Evolutionary conservation across 2,113 vertebrate genomes (phyloP).

Genomic region (Arvicanthis niloticus): DNA sequence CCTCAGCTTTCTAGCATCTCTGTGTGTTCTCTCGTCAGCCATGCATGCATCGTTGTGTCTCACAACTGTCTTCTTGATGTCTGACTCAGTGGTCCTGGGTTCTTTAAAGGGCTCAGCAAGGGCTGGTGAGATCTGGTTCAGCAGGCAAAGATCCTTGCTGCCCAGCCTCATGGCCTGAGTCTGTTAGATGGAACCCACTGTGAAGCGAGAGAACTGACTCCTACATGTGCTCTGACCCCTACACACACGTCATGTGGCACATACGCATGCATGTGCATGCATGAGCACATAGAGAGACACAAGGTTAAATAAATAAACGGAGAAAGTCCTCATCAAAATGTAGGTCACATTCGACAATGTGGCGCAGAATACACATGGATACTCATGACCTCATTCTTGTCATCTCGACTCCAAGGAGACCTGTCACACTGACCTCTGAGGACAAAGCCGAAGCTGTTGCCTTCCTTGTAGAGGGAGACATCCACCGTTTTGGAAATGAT

Average conservation of each 20-base stretch:
- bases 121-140: neutral
- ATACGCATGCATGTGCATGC: neutral
- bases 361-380: neutral
- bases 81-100: neutral
- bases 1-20: neutral
- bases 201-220: neutral
- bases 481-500: constrained; percentile 96
- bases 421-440: constrained; percentile 92
- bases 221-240: neutral
- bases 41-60: neutral
- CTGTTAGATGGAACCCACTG: neutral
- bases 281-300: neutral
- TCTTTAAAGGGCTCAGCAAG: neutral
- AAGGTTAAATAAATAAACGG: neutral
- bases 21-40: neutral
- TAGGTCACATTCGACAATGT: neutral
- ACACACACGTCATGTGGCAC: neutral
- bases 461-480: constrained; percentile 96
- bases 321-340: neutral
- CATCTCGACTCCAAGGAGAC: neutral
- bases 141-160: neutral
- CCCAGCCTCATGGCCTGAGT: neutral
- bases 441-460: constrained; percentile 98
- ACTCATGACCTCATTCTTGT: accelerated
- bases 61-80: neutral